phyloP scores from a whole-genome alignment of 1,140 invertebrate species.

The Saxidomus purpurata region DNA sequence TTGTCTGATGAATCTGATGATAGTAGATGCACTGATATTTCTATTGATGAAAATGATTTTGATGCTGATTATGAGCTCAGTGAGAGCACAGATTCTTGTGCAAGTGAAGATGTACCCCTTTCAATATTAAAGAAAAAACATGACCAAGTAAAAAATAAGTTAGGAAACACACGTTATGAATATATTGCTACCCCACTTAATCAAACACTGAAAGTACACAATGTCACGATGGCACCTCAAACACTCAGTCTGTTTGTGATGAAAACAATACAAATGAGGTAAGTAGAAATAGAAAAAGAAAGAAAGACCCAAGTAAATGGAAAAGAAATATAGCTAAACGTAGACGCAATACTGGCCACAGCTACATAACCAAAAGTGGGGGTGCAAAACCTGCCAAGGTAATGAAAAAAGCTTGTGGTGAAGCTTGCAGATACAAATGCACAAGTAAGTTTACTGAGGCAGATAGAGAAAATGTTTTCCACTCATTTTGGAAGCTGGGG shows the following conservation, averaged over 20 bases:
- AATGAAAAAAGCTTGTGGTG: too few relatives aligned
- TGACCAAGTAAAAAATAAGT: neutral
- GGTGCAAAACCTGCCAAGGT: neutral
- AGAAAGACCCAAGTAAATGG: constrained; percentile 10
- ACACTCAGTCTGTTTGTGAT: too few relatives aligned
- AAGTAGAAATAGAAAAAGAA: constrained; percentile 44
- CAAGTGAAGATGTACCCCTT: neutral
- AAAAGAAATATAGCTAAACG: constrained; percentile 44
- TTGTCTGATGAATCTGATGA: neutral
- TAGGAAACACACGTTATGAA: too few relatives aligned
- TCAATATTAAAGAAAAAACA: neutral
- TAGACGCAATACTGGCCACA: neutral
- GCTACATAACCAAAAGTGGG: neutral
- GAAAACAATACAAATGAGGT: too few relatives aligned
- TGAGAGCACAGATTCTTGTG: neutral
- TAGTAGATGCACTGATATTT: neutral
- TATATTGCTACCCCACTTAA: neutral
- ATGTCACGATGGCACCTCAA: too few relatives aligned
- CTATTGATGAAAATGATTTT: constrained; percentile 2
- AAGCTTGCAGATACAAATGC: too few relatives aligned
- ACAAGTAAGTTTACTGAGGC: too few relatives aligned
- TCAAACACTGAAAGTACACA: neutral
- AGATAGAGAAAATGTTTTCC: too few relatives aligned
- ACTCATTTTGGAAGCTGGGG: neutral
- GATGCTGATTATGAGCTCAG: neutral